Conservation (phyloP, 2,113 vertebrate species). For the Centropus unirufus region DNA sequence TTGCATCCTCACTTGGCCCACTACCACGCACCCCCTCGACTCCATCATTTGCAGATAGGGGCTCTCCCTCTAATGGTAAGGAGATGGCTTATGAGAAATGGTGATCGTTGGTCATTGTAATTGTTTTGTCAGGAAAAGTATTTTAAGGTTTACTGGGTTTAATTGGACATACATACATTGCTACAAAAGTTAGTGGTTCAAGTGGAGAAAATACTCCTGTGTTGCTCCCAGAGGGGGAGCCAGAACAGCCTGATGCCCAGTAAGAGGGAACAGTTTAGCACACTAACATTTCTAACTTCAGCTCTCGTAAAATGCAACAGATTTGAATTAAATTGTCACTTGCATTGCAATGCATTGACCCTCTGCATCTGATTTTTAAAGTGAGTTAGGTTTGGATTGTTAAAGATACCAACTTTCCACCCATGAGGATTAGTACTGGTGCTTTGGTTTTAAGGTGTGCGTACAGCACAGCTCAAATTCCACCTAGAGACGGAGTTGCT, state of each 20-base stretch:
- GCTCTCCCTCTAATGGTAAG: conserved; percentile 94
- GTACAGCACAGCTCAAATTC: not conserved
- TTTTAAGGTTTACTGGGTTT: not conserved
- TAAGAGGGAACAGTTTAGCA: not conserved
- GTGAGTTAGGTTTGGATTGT: not conserved
- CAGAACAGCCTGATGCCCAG: not conserved
- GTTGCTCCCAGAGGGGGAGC: not conserved
- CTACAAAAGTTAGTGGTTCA: not conserved
- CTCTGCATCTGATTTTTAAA: conserved; percentile 78
- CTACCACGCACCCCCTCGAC: conserved; percentile 94
- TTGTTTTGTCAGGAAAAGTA: not conserved
- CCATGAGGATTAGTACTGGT: not conserved
- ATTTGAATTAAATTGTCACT: conserved; percentile 38
- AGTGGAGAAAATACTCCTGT: not conserved
- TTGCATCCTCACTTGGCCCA: conserved; percentile 95
- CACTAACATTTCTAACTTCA: conserved; percentile 25
- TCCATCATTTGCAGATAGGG: conserved; percentile 94
- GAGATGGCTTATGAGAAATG: not conserved
- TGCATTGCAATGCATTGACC: conserved; percentile 69
- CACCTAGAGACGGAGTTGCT: not conserved
- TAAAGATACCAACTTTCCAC: not conserved
- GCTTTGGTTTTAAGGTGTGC: not conserved
- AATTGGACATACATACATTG: not conserved
- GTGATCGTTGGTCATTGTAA: not conserved
- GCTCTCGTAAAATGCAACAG: conserved; percentile 1